These are phyloP conservation scores for Aphelinus certus DNA, from an alignment of 1,140 invertebrate genomes.

Conservation along the genomic window DNA sequence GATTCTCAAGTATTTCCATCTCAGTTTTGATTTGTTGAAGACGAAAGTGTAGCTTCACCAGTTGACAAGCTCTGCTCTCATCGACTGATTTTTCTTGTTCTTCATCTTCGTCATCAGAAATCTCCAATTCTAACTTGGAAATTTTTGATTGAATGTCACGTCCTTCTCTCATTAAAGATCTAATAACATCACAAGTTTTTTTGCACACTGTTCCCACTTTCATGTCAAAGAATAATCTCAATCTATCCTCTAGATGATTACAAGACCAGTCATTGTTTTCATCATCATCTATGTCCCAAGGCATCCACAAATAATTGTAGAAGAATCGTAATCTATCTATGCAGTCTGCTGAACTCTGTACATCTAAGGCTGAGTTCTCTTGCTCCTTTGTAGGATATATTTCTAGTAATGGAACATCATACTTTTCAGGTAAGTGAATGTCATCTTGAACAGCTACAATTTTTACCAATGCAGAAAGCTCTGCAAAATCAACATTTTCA, in stretches of 20 bases:
- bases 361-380: constrained; percentile 66
- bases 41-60: constrained; percentile 69
- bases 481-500: constrained; percentile 63
- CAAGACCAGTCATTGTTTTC: constrained; percentile 68
- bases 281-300: constrained; percentile 73
- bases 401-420: constrained; percentile 68
- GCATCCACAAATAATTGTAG: constrained; percentile 71
- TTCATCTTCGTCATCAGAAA: constrained; percentile 61
- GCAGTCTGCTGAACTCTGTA: constrained; percentile 59
- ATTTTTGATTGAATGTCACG: constrained; percentile 66
- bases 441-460: constrained; percentile 71
- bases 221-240: constrained; percentile 69
- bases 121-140: constrained; percentile 62
- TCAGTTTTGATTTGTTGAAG: constrained; percentile 71
- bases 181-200: constrained; percentile 67
- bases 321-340: constrained; percentile 68
- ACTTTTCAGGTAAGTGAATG: constrained; percentile 68
- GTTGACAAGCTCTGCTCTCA: constrained; percentile 58
- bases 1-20: constrained; percentile 71
- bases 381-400: constrained; percentile 70
- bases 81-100: constrained; percentile 48
- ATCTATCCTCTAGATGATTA: constrained; percentile 67
- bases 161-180: constrained; percentile 67
- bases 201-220: constrained; percentile 65
- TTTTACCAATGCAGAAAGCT: constrained; percentile 66